Conservation (phyloP, 2,888 invertebrate genomes). For the Ophion costatus region DNA sequence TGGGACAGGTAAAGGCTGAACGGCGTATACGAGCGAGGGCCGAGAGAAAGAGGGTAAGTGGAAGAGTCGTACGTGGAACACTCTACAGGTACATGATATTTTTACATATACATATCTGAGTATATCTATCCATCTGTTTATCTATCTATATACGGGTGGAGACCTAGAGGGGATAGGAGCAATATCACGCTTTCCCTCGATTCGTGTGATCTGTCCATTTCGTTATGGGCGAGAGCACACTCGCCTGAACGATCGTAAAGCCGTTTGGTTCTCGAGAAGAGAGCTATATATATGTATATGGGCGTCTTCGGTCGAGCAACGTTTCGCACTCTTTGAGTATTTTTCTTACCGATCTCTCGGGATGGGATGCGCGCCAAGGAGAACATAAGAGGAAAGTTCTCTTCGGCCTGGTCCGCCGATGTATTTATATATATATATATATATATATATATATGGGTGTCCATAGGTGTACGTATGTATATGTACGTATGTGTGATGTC, state of each 20-base stretch:
- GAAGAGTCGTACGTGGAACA: neutral
- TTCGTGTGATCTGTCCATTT: conserved; percentile 38
- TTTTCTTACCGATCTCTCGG: conserved; percentile 33
- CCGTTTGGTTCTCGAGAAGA: conserved; percentile 30
- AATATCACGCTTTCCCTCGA: conserved; percentile 39
- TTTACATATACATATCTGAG: neutral
- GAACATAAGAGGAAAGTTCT: conserved; percentile 30
- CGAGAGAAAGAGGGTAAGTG: conserved; percentile 5
- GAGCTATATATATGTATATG: conserved; percentile 10
- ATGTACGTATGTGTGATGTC: no score
- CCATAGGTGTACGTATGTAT: no score
- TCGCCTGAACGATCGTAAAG: conserved; percentile 53
- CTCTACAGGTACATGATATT: neutral
- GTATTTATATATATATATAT: conserved; percentile 30
- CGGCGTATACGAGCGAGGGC: neutral
- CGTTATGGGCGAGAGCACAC: conserved; percentile 28
- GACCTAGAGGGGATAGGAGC: conserved; percentile 14
- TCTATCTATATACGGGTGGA: neutral
- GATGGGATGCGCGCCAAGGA: conserved; percentile 13
- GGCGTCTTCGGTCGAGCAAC: conserved; percentile 51
- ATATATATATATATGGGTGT: no score
- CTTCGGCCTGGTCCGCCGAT: conserved; percentile 56
- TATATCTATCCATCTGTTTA: neutral
- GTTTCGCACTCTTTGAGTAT: conserved; percentile 59
- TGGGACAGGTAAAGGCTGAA: neutral